Conservation (phyloP, 1,140 invertebrate genomes). For the Steinernema feltiae region DNA sequence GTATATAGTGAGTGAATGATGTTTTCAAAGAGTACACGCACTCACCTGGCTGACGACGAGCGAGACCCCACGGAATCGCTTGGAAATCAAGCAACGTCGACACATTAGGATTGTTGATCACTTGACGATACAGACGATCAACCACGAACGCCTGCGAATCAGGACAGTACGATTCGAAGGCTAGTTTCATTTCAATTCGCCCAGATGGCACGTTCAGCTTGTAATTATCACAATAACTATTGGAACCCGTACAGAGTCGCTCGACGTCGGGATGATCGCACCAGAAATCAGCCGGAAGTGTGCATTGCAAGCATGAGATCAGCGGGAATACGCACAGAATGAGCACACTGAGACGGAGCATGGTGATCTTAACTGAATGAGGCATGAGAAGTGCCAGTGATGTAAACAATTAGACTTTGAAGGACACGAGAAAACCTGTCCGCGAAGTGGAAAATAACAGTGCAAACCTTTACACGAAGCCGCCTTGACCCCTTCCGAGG, state of each 20-base stretch:
- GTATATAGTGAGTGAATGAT: too few relatives aligned
- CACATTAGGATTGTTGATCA: not conserved
- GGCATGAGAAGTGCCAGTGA: too few relatives aligned
- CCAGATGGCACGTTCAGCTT: not conserved
- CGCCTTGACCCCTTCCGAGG: too few relatives aligned
- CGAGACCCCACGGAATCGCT: not conserved
- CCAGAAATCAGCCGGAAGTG: not conserved
- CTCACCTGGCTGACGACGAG: not conserved
- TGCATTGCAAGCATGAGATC: constrained; percentile 6
- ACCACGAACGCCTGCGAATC: not conserved
- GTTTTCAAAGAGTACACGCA: not conserved
- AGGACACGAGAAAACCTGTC: too few relatives aligned
- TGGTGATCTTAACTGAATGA: too few relatives aligned
- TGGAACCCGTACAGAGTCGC: not conserved
- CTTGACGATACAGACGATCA: not conserved
- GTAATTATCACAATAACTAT: not conserved
- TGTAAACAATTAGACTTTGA: too few relatives aligned
- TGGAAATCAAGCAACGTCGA: not conserved
- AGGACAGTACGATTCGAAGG: not conserved
- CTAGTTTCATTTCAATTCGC: not conserved
- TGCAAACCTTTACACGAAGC: too few relatives aligned
- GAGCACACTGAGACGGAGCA: too few relatives aligned
- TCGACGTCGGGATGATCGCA: not conserved
- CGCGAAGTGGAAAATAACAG: too few relatives aligned
- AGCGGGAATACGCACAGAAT: too few relatives aligned